Evolutionary conservation across 2,888 invertebrate genomes (phyloP), one percentile per base, ranked within the genome.

Genomic region (Trissonchulus latispiculum): DNA sequence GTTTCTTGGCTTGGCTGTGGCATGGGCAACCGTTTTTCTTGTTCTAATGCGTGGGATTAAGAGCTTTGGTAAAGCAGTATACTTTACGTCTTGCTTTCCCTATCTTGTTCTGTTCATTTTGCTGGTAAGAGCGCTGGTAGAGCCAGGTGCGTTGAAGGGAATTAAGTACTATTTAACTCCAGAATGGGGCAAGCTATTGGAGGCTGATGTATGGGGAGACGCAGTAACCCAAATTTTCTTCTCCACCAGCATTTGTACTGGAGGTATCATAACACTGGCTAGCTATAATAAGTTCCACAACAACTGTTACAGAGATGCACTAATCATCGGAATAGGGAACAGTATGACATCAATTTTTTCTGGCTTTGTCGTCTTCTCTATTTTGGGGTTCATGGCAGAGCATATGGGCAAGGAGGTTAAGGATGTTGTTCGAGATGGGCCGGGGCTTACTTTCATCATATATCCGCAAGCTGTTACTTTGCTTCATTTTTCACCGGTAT

Each of bases 81-180:
- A 75, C 66, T 75, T 75, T 73, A 75, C 75, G 1, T 73, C 73
- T 18, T 74, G 73, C 1, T 75, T 75, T 66, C 75, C 75, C 28
- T 75, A 75, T 67, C 31, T 75, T 32, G 72, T 75, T 3, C 74
- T 75, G 62, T 33, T 72, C 0, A 32, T 71, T 23, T 68, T 75
- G 61, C 61, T 75, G 36, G 35, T 61, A 0, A 48, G 73, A 18
- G 74, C 75, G 71, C 76, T 77, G 23, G 78, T 78, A 1, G 75
- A 80, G 36, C 79, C 79, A 0, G 81, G 81, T 1, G 80, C 81
- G 23, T 64, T 74, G 33, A 75, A 78, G 3, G 81, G 81, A 32
- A 78, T 81, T 70, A 74, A 73, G 37, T 80, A 77, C 76, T 81
- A 80, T 72, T 75, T 81, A 29, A 75, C 79, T n/a, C 81, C 81